These are phyloP conservation scores for Psittacula echo DNA, from an alignment of 2,797 vertebrate genomes.

Conservation along the genomic window DNA sequence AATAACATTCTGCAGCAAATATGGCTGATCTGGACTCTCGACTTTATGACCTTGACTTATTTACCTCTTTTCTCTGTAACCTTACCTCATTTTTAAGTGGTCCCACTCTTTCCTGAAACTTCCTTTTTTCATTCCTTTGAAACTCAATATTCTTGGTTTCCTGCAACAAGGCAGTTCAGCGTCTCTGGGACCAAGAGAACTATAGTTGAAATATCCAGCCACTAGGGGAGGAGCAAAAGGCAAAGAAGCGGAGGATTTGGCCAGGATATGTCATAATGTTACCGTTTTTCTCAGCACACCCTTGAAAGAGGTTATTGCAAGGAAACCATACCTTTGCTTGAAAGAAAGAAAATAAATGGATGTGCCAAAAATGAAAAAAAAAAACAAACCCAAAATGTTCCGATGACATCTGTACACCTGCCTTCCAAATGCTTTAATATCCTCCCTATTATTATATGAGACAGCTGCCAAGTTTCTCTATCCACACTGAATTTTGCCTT, in stretches of 20 bases:
- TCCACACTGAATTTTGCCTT: conserved; percentile 22
- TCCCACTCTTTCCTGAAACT: not conserved
- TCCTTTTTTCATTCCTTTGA: not conserved
- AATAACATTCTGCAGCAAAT: not conserved
- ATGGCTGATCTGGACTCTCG: not conserved
- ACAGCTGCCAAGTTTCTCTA: conserved; percentile 2
- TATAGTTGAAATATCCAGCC: not conserved
- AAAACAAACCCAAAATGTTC: not conserved
- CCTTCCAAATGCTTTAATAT: conserved; percentile 9
- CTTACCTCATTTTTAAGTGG: not conserved
- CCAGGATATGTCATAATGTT: not conserved
- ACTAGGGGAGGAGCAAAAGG: not conserved
- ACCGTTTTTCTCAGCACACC: not conserved
- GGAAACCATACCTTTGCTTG: not conserved
- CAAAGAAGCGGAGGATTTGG: not conserved
- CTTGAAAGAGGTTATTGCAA: not conserved
- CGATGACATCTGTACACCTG: not conserved
- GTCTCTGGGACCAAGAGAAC: not conserved
- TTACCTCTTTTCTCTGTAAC: not conserved
- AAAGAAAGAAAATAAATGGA: not conserved
- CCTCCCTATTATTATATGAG: conserved; percentile 7
- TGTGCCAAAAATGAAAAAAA: conserved; percentile 1
- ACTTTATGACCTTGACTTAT: not conserved
- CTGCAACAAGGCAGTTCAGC: not conserved
- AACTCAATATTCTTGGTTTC: not conserved